Conservation (phyloP, 30 jellyfish, hydroid and myxozoan genomes). For the Chrysaora quinquecirrha region DNA sequence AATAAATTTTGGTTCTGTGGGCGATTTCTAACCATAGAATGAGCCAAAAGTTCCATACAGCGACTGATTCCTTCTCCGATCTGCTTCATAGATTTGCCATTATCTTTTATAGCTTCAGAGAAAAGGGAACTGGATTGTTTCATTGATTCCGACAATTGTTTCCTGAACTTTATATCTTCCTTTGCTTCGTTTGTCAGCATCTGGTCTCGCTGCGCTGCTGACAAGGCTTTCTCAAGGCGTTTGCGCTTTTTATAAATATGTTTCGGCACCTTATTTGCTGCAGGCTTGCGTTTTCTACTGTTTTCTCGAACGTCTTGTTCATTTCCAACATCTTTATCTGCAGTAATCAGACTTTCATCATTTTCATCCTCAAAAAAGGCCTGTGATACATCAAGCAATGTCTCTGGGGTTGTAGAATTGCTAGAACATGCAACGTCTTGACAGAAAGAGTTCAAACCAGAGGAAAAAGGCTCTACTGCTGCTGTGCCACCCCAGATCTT, state of each 20-base stretch:
- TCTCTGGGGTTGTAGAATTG: not conserved
- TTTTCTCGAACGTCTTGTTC: not conserved
- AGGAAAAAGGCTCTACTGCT: slow-evolving; percentile 47
- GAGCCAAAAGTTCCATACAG: slow-evolving; percentile 42
- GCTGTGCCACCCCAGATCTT: slow-evolving; percentile 74
- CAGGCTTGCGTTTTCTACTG: slow-evolving; percentile 11
- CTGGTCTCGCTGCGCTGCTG: slow-evolving; percentile 59
- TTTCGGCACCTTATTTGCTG: slow-evolving; percentile 19
- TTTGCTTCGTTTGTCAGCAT: slow-evolving; percentile 26
- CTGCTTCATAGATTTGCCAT: slow-evolving; percentile 53
- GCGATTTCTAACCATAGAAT: slow-evolving; percentile 34
- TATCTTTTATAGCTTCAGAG: slow-evolving; percentile 49
- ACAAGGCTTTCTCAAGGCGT: slow-evolving; percentile 49
- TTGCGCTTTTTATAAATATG: slow-evolving; percentile 52
- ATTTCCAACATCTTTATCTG: slow-evolving; percentile 1
- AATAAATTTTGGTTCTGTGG: slow-evolving; percentile 36
- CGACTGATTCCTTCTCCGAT: slow-evolving; percentile 62
- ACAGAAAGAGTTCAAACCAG: slow-evolving; percentile 48
- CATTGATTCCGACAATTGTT: slow-evolving; percentile 43
- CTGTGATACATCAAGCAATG: slow-evolving; percentile 8
- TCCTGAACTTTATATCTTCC: slow-evolving; percentile 63
- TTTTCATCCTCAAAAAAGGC: not conserved
- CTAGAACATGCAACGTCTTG: not conserved
- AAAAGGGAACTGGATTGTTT: slow-evolving; percentile 50
- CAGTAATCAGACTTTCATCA: not conserved